Evolutionary conservation across 2,888 invertebrate species (phyloP), one percentile per base, ranked within the genome.

Genomic region (Caenorhabditis sp.): DNA sequence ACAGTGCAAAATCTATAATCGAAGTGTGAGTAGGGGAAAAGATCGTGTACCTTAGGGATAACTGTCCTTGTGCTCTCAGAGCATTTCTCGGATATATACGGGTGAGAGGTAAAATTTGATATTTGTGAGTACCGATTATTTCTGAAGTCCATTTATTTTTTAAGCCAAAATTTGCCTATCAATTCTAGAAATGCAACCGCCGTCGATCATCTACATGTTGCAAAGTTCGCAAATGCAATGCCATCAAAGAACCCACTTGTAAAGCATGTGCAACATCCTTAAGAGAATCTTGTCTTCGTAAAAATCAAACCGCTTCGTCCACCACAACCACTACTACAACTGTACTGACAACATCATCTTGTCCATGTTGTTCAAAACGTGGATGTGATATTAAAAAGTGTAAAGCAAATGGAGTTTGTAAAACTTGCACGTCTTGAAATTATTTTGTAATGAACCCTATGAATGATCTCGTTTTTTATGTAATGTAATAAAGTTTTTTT

Each of bases 401-500:
- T 43, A 43, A 17, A 17, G 43, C 43, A 14, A 43, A 17, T 43
- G 43, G 43, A 43, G 43, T 17, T 17, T 43, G 43, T 14, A 43
- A 43, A 43, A 17, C 43, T 43, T 43, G 14, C 17, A 10, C 43
- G 7, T 43, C 43, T 17, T 43, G 17, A 43, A 4, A 4, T 10
- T 4, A 31, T 31, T 31, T 7, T 31, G 10, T 31, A 4, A 31
- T 31, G 10, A 31, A 31, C 10, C 4, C 31, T 7, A 31, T 7
- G 10, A 31, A 10, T 7, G 4, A 4, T 31, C 31, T 31, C 31
- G 4, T 10, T 31, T 10, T 31, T 10, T 10, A 23, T 53, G 10
- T 10, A 53, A 53, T n/a, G n/a, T n/a, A 53, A 53, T 21, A 53
- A 21, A 53, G 5, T 21, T 53, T 53, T 53, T 50, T 50, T 50